Base-by-base conservation (phyloP, 2,113 vertebrate genomes). In the Pontoporia blainvillei region DNA sequence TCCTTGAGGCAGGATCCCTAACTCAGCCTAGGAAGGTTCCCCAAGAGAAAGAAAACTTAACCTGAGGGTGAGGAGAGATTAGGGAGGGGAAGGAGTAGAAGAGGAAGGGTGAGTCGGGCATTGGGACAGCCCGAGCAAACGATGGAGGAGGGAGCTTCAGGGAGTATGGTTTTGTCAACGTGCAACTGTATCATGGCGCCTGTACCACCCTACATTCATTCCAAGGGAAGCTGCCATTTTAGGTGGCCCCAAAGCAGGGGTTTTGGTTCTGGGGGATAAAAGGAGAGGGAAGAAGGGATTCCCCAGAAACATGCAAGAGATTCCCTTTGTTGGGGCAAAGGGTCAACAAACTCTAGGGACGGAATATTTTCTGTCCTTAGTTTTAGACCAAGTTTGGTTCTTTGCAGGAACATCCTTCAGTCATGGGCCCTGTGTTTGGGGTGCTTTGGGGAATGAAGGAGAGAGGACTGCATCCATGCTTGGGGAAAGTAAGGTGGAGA, bases 141-240 rank as follows among this genome's bases (percentile, higher is more conserved):
- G 44, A 3, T 20, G n/a, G 67, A 17, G 25, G 41, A 31, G 39
- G 44, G 23, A 12, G 34, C 27, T 18, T 12, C 18, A 5, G 2
- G 34, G 73, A 2, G 2, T 7, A 13, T 18, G 52, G 15, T 34
- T 73, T 73, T 9, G 6, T 39, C 34, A 78, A 29, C 8, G 0
- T 1, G 9, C 0, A 1, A 6, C 54, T 44, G 3, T 17, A 1
- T 41, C 20, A 49, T 0, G 13, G 15, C 2, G 10, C 61, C 79
- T 4, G 2, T 9, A 6, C 21, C 1, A 10, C 66, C 36, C 4
- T 34, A 76, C 5, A 2, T 54, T 8, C 41, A 52, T 78, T 6
- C 39, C 2, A 3, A 41, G 12, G 41, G 82, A n/a, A 4, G 34
- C 36, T 82, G 41, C 62, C 72, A 12, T 39, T 36, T 61, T 17